Conservation (phyloP, 1,140 invertebrate species). For the Octopus bimaculoides region DNA sequence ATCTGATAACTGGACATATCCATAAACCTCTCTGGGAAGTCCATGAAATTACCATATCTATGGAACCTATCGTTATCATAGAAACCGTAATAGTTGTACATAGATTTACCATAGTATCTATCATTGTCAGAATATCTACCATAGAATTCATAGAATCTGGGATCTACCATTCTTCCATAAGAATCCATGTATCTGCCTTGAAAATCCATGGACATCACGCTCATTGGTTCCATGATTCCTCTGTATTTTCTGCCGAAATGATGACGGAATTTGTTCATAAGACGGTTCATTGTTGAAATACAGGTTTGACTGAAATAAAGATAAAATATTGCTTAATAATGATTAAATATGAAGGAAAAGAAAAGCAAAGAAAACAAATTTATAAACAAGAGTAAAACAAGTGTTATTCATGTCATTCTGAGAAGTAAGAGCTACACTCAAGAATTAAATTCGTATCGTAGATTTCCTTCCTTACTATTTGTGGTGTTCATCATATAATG, state of each 20-base stretch:
- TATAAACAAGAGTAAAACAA: too few relatives aligned
- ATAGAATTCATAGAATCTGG: constrained; percentile 1
- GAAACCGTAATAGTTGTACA: neutral
- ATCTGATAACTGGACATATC: constrained; percentile 1
- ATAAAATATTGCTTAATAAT: too few relatives aligned
- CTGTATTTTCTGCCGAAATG: neutral
- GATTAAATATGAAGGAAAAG: too few relatives aligned
- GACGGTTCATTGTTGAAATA: neutral
- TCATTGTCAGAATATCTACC: neutral
- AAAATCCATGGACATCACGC: neutral
- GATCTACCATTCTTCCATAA: neutral
- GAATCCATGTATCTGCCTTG: constrained; percentile 8
- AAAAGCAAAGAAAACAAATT: too few relatives aligned
- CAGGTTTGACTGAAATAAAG: too few relatives aligned
- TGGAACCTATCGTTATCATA: neutral
- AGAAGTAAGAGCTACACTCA: too few relatives aligned
- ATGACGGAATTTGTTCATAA: neutral
- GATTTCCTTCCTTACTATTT: too few relatives aligned
- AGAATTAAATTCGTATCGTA: too few relatives aligned
- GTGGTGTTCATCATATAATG: too few relatives aligned
- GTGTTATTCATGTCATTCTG: too few relatives aligned
- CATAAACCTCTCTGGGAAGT: constrained; percentile 2
- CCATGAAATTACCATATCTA: neutral
- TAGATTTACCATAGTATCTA: neutral
- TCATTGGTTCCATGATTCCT: constrained; percentile 3